phyloP scores from a whole-genome alignment of 1,140 invertebrate species.

The Papilio helenus region DNA sequence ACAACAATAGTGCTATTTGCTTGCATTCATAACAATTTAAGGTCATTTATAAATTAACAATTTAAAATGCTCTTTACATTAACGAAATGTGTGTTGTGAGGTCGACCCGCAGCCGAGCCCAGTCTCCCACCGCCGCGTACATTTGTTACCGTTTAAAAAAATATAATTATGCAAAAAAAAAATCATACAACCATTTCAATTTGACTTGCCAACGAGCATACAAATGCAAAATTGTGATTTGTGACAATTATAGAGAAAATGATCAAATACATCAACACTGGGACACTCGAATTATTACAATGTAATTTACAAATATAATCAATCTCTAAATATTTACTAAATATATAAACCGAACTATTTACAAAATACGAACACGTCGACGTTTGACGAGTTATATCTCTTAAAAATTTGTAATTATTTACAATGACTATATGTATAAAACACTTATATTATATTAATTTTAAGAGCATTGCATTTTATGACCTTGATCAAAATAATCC shows the following conservation, averaged over 20 bases:
- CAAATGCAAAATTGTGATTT: constrained; percentile 82
- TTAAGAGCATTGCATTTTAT: constrained; percentile 77
- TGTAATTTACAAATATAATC: constrained; percentile 82
- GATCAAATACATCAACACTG: constrained; percentile 71
- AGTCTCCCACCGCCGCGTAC: constrained; percentile 67
- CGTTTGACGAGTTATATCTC: constrained; percentile 66
- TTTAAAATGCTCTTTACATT: neutral
- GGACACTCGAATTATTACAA: constrained; percentile 79
- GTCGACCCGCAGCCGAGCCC: constrained; percentile 52
- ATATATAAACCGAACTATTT: constrained; percentile 82
- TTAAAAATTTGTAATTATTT: constrained; percentile 80
- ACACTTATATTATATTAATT: constrained; percentile 64
- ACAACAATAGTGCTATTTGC: neutral
- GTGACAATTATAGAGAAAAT: constrained; percentile 79
- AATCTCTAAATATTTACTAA: constrained; percentile 80
- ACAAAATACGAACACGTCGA: constrained; percentile 78
- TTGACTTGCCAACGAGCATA: constrained; percentile 64
- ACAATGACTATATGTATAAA: constrained; percentile 81
- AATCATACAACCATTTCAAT: constrained; percentile 69
- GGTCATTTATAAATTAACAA: neutral
- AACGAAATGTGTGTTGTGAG: constrained; percentile 11
- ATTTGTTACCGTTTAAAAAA: constrained; percentile 66
- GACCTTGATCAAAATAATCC: constrained; percentile 77
- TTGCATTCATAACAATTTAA: neutral
- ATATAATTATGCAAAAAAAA: constrained; percentile 71